Base-by-base conservation (phyloP, 2,113 vertebrate genomes). In the Xiphophorus hellerii region DNA sequence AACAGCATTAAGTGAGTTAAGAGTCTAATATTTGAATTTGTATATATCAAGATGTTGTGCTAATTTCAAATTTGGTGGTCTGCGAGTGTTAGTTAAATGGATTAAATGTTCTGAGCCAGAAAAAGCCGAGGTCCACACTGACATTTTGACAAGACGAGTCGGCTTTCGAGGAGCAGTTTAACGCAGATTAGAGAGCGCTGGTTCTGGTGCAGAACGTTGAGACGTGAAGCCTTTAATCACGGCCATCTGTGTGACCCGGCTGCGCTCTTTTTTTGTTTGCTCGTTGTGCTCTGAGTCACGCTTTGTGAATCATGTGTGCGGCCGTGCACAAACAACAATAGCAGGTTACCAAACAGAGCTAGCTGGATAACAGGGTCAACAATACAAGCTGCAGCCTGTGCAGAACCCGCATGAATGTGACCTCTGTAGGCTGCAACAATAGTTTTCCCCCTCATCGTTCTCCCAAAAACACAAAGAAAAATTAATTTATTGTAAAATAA, bases 271-370 rank as follows among this genome's bases (percentile, higher is more conserved):
- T 69, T 78, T 58, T 66, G 60, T 28, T 28, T 61, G 60, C 37
- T 28, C 66, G 30, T 62, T 39, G 31, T 73, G 69, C 37, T 42
- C 28, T 82, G 79, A 84, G 61, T 87, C 88, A 78, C 14, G 67
- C 85, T 48, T n/a, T 27, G 33, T 78, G 78, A 73, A 68, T 77
- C 68, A 77, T 79, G 74, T 78, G 80, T 31, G 67, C 11, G 28
- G 51, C 48, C 29, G 29, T 27, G 61, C 74, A 77, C 73, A 73
- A 66, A 77, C 81, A 80, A 87, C 83, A 90, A 89, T 58, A 67
- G 85, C 70, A 42, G 78, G 84, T 82, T 80, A 42, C 80, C 73
- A 73, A 87, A 83, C 88, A 74, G 83, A 82, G 83, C 71, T 80
- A 63, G 66, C 85, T 80, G 85, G 85, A 86, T 86, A 69, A 63